Base-by-base conservation (phyloP, 2,888 invertebrate genomes). In the Archips xylosteana region DNA sequence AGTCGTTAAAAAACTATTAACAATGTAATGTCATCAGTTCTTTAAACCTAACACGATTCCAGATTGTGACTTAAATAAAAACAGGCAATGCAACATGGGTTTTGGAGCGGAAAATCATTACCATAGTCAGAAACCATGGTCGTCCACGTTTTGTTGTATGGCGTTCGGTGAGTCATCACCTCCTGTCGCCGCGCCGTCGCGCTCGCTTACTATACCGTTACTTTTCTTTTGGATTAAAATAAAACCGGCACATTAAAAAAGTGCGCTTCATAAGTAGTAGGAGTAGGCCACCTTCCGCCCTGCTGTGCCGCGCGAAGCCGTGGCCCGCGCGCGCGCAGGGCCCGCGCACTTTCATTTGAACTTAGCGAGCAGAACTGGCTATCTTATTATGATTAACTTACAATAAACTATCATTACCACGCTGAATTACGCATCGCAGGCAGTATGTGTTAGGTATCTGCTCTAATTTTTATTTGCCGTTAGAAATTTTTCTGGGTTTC, bases 21-120 rank as follows among this genome's bases (percentile, higher is more conserved):
- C 49, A 49, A n/a, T 54, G 23, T 54, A 54, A n/a, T 54, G 3
- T 34, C 12, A 60, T 60, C 13, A 60, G 34, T 36, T 54, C 23
- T 54, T 63, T 47, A 23, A 69, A 60, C 10, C 8, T 51, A 13
- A 61, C 45, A 45, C 42, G 32, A 23, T 32, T 15, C 12, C 36
- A 12, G 12, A 36, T 54, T 3, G 15, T 13, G 23, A 66, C 39
- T 66, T 36, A 36, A 47, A 64, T 75, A 71, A 75, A 76, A 78
- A 80, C 75, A 82, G 80, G 74, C 79, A 51, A 78, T 75, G 32
- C 39, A 71, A 32, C 36, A 59, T 63, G 70, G 69, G 82, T 85
- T 87, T 82, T 83, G 84, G 86, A 90, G 87, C 88, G 87, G 87
- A 88, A 91, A 89, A 87, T 86, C 81, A 84, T 87, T 88, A 86